phyloP scores from a whole-genome alignment of 2,888 invertebrate genomes.

The Drosophila leonis region DNA sequence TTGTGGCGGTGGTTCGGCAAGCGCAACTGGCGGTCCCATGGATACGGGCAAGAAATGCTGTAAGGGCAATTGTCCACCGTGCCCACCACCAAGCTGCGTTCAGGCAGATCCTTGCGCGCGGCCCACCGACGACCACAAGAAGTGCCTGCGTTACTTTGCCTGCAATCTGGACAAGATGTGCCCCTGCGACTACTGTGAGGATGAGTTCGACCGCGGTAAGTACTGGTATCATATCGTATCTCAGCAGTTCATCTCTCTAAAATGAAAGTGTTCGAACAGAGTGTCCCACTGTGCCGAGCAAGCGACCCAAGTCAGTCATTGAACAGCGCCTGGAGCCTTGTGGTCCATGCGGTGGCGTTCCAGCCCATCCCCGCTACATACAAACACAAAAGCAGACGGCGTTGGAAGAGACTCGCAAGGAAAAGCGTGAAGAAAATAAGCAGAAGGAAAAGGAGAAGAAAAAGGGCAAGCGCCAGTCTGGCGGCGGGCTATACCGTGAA shows the following conservation, averaged over 20 bases:
- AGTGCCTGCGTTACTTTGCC: conserved; percentile 79
- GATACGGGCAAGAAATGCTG: conserved; percentile 48
- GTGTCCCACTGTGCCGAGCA: conserved; percentile 67
- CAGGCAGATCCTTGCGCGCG: conserved; percentile 61
- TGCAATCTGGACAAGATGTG: conserved; percentile 80
- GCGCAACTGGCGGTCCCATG: conserved; percentile 65
- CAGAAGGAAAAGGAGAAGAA: conserved; percentile 41
- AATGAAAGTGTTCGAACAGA: conserved; percentile 32
- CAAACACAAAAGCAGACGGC: conserved; percentile 30
- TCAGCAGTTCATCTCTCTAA: not conserved
- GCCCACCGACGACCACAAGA: conserved; percentile 16
- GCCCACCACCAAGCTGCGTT: conserved; percentile 40
- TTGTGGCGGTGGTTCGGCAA: conserved; percentile 6
- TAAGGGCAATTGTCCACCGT: conserved; percentile 22
- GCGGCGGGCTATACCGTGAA: conserved; percentile 41
- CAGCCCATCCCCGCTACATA: conserved; percentile 48
- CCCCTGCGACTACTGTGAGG: conserved; percentile 79
- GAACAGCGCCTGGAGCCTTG: conserved; percentile 59
- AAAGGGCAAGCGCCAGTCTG: conserved; percentile 50
- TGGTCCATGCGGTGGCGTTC: conserved; percentile 63
- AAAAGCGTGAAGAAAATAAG: conserved; percentile 21
- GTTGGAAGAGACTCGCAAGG: conserved; percentile 14
- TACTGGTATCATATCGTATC: not conserved
- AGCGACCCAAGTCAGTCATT: conserved; percentile 38
- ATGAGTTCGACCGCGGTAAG: conserved; percentile 82